A percentile compares a stretch with the other conserved stretches of the same genome.
These are phyloP conservation scores for Amphimedon queenslandica DNA, from an alignment of 37 sponge, comb jelly and placozoan species.

Conservation along the genomic window DNA sequence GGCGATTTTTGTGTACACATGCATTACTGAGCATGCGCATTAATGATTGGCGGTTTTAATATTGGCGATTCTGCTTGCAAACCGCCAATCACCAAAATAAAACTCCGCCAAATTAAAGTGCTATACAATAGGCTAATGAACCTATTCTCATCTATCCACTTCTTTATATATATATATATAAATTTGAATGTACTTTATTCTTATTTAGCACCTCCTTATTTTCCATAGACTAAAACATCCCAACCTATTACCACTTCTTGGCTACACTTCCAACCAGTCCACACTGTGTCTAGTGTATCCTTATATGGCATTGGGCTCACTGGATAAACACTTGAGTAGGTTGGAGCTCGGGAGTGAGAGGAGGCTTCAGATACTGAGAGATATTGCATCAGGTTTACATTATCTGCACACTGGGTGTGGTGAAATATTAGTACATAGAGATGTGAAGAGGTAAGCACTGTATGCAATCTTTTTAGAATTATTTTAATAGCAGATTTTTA, in stretches of 20 bases:
- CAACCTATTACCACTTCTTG: conserved; percentile 40
- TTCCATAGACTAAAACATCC: conserved; percentile 34
- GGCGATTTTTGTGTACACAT: too few relatives aligned
- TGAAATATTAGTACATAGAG: conserved; percentile 43
- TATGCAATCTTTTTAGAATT: too few relatives aligned
- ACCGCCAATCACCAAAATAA: too few relatives aligned
- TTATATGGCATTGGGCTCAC: conserved; percentile 30
- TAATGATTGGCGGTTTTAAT: too few relatives aligned
- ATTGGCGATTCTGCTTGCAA: too few relatives aligned
- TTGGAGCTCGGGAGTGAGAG: too few relatives aligned
- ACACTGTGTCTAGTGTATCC: conserved; percentile 52
- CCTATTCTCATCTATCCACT: too few relatives aligned
- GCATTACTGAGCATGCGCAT: too few relatives aligned
- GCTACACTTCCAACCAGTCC: conserved; percentile 43
- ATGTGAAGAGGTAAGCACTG: conserved; percentile 51
- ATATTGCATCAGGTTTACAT: conserved; percentile 34
- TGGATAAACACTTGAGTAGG: conserved; percentile 19
- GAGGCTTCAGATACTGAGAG: conserved; percentile 26
- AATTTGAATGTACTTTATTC: too few relatives aligned
- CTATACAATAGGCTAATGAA: too few relatives aligned
- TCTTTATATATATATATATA: too few relatives aligned
- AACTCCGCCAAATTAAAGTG: too few relatives aligned
- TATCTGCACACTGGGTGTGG: conserved; percentile 41
- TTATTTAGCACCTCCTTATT: not conserved
- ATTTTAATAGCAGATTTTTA: not conserved